Conservation (phyloP, 2,797 vertebrate genomes). For the Menidia menidia region DNA sequence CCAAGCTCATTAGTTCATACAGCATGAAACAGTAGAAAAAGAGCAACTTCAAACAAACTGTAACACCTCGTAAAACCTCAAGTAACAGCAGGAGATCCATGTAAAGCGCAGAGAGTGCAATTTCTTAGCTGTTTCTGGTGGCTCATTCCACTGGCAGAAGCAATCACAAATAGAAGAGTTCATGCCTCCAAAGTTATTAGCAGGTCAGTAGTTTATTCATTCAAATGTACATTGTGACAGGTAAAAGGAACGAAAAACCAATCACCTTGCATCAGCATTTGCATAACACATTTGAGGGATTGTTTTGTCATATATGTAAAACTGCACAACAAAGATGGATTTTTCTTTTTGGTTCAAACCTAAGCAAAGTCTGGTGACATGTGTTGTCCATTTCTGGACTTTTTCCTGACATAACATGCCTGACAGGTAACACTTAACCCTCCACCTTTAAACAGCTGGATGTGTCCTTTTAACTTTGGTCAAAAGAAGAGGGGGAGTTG, state of each 20-base stretch:
- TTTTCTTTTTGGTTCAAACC: background rate
- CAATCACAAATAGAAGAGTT: background rate
- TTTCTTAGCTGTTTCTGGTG: background rate
- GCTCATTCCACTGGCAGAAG: background rate
- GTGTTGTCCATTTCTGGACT: background rate
- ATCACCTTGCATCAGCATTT: no score
- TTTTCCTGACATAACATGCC: conserved; percentile 64
- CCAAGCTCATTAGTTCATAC: conserved; percentile 53
- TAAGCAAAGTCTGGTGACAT: conserved; percentile 6
- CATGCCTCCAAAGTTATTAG: background rate
- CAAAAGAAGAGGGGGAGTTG: conserved; percentile 48
- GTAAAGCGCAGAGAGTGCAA: conserved; percentile 10
- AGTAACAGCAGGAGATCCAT: conserved; percentile 28
- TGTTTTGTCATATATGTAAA: background rate
- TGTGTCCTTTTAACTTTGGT: conserved; percentile 64
- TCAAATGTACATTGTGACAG: no score
- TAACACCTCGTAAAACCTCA: conserved; percentile 55
- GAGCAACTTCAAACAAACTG: conserved; percentile 65
- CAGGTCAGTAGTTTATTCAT: no score
- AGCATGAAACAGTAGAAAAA: conserved; percentile 47
- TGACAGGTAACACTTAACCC: conserved; percentile 63
- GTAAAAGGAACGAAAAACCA: no score
- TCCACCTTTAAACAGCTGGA: conserved; percentile 74
- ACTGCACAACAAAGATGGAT: background rate
- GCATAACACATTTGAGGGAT: no score